phyloP scores from a whole-genome alignment of 2,888 invertebrate genomes.

The Dynastes maya region DNA sequence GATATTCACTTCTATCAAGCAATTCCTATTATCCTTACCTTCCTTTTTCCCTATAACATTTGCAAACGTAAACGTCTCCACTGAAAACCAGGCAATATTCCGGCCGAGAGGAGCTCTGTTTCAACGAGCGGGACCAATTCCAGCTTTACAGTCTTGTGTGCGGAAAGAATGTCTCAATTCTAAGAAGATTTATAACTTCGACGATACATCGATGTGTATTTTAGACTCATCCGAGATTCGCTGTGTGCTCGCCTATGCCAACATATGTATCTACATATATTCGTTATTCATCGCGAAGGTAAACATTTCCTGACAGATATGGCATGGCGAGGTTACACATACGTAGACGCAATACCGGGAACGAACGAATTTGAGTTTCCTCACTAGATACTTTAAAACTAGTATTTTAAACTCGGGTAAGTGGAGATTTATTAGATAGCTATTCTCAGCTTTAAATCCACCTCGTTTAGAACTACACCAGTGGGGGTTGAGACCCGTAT shows the following conservation, averaged over 20 bases:
- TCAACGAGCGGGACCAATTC: background rate
- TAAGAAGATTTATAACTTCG: conserved; percentile 28
- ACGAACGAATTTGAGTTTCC: background rate
- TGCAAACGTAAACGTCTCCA: too few species aligned
- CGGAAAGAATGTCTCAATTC: conserved; percentile 25
- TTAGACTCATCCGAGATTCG: conserved; percentile 1
- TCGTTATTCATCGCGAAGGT: conserved; percentile 21
- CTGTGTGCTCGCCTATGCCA: background rate
- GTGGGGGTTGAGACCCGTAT: background rate
- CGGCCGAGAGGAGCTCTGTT: background rate
- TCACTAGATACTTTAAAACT: background rate
- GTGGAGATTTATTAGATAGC: background rate
- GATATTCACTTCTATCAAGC: too few species aligned
- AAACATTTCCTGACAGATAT: conserved; percentile 11
- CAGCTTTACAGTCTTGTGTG: background rate
- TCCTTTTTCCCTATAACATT: too few species aligned
- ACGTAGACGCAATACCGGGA: background rate
- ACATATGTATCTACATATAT: background rate
- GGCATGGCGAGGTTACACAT: background rate
- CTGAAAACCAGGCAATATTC: background rate
- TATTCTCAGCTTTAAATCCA: background rate
- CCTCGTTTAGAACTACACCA: background rate
- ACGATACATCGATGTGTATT: conserved; percentile 22
- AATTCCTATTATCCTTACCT: too few species aligned
- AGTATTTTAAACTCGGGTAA: background rate